These are phyloP conservation scores for Zaprionus africanus DNA, from an alignment of 1,140 invertebrate genomes.

Conservation along the genomic window DNA sequence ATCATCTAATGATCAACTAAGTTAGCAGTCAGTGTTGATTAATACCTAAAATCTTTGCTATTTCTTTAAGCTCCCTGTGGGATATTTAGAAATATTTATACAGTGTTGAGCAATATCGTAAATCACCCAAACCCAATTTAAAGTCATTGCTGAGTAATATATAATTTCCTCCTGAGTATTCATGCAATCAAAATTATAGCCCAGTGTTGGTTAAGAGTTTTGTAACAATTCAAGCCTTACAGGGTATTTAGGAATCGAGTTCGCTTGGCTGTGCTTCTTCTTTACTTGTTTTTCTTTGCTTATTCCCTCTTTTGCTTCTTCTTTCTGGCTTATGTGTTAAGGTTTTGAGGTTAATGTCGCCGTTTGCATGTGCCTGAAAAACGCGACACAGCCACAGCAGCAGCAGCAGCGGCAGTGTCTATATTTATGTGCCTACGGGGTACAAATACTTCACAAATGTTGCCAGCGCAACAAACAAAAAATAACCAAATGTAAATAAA, in stretches of 20 bases:
- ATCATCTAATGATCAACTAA: too few species aligned
- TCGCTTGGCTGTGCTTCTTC: background rate
- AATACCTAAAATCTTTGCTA: too few species aligned
- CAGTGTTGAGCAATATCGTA: too few species aligned
- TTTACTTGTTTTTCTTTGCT: constrained; percentile 21
- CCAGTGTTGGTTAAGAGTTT: background rate
- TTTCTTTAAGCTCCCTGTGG: too few species aligned
- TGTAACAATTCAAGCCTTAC: background rate
- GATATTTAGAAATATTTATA: too few species aligned
- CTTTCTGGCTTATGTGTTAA: constrained; percentile 49
- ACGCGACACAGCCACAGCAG: constrained; percentile 1
- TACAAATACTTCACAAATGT: constrained; percentile 51
- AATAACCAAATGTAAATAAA: constrained; percentile 3
- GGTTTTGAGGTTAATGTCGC: constrained; percentile 73
- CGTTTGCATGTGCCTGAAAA: constrained; percentile 61
- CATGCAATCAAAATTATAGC: too few species aligned
- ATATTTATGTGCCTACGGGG: constrained; percentile 49
- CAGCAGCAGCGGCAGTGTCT: constrained; percentile 12
- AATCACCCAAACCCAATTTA: too few species aligned
- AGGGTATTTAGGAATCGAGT: background rate
- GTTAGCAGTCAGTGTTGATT: too few species aligned
- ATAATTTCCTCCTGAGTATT: too few species aligned
- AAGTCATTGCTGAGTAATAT: too few species aligned
- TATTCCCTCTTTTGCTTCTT: constrained; percentile 3
- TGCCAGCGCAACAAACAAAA: constrained; percentile 25